phyloP scores from a whole-genome alignment of 2,888 invertebrate species.

The Caenorhabditis imperialis region DNA sequence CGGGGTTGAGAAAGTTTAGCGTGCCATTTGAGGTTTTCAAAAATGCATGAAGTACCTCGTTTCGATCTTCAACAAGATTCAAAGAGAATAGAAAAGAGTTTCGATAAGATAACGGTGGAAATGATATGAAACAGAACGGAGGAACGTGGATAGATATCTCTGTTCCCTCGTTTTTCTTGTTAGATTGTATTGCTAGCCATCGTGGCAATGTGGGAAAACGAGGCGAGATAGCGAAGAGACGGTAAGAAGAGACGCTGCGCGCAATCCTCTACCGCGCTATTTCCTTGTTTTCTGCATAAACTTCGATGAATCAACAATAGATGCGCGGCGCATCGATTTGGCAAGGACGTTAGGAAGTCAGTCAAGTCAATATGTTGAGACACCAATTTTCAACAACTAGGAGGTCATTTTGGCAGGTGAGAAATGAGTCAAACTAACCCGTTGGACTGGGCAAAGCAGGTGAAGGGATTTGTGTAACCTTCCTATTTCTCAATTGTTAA shows the following conservation, averaged over 20 bases:
- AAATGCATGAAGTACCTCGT: no score
- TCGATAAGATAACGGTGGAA: no score
- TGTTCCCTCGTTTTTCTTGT: conserved; percentile 11
- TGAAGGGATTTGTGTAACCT: conserved; percentile 35
- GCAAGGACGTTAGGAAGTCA: conserved; percentile 31
- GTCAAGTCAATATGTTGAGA: conserved; percentile 43
- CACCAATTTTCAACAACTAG: no score
- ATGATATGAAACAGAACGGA: no score
- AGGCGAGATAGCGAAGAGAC: conserved; percentile 41
- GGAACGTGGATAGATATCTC: no score
- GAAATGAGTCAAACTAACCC: conserved; percentile 9
- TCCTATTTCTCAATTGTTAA: conserved; percentile 19
- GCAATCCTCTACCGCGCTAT: conserved; percentile 28
- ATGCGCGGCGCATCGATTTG: conserved; percentile 45
- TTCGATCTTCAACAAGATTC: no score
- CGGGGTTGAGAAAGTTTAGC: no score
- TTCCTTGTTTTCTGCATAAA: conserved; percentile 41
- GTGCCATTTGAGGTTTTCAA: no score
- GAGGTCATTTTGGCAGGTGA: no score
- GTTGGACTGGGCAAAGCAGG: conserved; percentile 7
- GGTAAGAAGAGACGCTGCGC: conserved; percentile 36
- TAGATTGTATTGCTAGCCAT: conserved; percentile 45
- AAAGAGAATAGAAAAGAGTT: not conserved
- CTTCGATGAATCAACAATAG: conserved; percentile 54
- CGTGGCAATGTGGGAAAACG: conserved; percentile 52